Evolutionary conservation across 2,888 invertebrate genomes (phyloP).

Genomic region (Tenthredo livida): DNA sequence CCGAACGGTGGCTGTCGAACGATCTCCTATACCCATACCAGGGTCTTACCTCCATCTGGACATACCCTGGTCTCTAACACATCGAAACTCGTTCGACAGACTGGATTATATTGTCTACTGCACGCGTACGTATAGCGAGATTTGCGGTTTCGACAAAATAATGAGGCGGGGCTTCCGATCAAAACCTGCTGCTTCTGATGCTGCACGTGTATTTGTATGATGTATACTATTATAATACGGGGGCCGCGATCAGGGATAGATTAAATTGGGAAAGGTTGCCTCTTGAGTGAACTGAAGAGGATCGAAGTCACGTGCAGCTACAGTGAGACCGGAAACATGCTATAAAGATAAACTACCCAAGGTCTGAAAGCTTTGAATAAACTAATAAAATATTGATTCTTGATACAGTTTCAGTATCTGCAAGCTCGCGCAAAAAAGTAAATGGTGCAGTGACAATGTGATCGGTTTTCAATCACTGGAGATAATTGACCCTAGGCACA

Average conservation of each 20-base stretch:
- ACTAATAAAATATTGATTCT: background rate
- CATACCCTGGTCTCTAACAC: background rate
- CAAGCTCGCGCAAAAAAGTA: background rate
- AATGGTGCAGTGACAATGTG: no score
- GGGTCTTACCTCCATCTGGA: background rate
- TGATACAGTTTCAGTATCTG: background rate
- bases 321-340: slow-evolving; percentile 70
- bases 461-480: background rate
- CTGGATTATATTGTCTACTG: slow-evolving; percentile 13
- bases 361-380: background rate
- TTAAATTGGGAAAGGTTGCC: slow-evolving; percentile 75
- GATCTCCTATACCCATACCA: slow-evolving; percentile 5
- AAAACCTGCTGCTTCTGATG: background rate
- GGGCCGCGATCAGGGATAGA: slow-evolving; percentile 60
- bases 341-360: slow-evolving; percentile 60
- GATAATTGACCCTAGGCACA: background rate
- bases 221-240: slow-evolving; percentile 26
- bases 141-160: slow-evolving; percentile 51
- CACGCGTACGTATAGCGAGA: slow-evolving; percentile 33
- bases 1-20: slow-evolving; percentile 60
- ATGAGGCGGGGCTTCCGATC: slow-evolving; percentile 49
- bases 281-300: slow-evolving; percentile 68
- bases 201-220: background rate
- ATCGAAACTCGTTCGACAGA: background rate
- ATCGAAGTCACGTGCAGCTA: slow-evolving; percentile 71